phyloP scores from a whole-genome alignment of 2,113 vertebrate genomes.

The Mus pahari region DNA sequence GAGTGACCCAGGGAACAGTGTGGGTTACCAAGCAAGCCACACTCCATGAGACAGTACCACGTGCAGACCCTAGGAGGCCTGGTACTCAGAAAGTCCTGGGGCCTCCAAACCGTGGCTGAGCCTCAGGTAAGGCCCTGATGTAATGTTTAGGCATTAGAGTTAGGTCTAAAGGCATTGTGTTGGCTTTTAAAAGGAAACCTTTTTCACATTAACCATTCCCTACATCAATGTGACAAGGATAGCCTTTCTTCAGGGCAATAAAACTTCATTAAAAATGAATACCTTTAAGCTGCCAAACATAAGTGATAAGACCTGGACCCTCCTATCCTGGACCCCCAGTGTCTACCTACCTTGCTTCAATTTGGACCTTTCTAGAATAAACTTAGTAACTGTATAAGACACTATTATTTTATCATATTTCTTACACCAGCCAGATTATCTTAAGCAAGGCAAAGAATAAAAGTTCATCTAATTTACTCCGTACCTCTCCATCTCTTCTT shows the following conservation, averaged over 20 bases:
- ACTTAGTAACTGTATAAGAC: neutral
- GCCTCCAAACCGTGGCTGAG: neutral
- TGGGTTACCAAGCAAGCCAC: neutral
- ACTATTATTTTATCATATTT: conserved; percentile 9
- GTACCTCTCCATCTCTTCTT: conserved; percentile 91
- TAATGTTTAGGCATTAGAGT: neutral
- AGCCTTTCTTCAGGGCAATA: neutral
- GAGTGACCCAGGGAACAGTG: neutral
- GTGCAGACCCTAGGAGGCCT: neutral
- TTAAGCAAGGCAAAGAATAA: neutral
- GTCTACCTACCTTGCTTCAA: neutral
- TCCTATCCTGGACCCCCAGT: neutral
- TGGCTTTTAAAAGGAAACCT: neutral
- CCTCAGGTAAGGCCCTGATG: neutral
- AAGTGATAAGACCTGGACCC: neutral
- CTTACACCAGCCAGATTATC: neutral
- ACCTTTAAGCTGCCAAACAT: neutral
- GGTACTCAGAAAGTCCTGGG: neutral
- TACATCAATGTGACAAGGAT: neutral
- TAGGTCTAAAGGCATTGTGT: neutral
- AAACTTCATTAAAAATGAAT: conserved; percentile 18
- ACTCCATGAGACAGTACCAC: neutral
- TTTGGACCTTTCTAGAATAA: conserved; percentile 52
- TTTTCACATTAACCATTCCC: neutral
- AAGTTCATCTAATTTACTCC: neutral